Conservation (phyloP, 2,113 vertebrate species). For the Ifrita kowaldi region DNA sequence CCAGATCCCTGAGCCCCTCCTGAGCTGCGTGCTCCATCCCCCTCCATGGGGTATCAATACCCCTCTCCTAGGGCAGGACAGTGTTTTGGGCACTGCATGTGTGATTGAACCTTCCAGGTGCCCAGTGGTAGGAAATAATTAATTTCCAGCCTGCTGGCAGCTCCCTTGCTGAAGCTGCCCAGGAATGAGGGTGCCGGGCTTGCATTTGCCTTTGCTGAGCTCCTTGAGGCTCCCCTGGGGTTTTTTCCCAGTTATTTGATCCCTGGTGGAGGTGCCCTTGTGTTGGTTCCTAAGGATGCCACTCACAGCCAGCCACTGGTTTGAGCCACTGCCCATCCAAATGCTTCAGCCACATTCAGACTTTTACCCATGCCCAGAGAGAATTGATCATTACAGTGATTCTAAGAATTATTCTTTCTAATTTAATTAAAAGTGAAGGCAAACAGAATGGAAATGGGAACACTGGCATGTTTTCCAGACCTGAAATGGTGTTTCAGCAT, state of each 20-base stretch:
- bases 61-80: neutral
- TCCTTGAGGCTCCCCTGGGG: neutral
- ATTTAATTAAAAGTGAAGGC: neutral
- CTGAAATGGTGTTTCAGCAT: neutral
- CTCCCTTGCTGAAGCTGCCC: neutral
- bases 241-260: neutral
- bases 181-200: neutral
- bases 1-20: neutral
- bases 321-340: neutral
- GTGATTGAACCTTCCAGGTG: neutral
- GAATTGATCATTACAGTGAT: neutral
- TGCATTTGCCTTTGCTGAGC: neutral
- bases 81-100: rapidly evolving
- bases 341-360: neutral
- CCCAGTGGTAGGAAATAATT: no score
- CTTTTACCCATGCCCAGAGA: neutral
- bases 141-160: neutral
- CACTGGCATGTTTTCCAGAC: neutral
- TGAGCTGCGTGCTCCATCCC: neutral
- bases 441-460: neutral
- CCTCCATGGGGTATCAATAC: rapidly evolving
- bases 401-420: neutral
- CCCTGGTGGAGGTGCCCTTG: neutral
- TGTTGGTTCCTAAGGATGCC: neutral
- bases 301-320: neutral